These are phyloP conservation scores for Microplitis deprimator DNA, from an alignment of 2,888 invertebrate species.

Conservation along the genomic window DNA sequence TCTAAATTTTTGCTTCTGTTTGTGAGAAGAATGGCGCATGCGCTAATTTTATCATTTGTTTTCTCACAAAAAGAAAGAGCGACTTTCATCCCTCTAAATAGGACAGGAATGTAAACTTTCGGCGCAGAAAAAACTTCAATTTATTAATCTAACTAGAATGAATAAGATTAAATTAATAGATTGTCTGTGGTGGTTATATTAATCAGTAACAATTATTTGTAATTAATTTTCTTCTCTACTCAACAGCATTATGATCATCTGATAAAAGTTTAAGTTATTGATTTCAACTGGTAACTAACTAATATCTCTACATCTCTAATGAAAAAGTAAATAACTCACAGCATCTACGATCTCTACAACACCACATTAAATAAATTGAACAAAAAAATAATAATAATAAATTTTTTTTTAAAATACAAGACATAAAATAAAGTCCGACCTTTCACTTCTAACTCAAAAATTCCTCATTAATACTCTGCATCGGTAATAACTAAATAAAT, in stretches of 20 bases:
- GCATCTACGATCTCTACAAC: background rate
- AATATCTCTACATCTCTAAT: background rate
- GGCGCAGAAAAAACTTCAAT: background rate
- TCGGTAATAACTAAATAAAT: background rate
- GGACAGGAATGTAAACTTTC: no score
- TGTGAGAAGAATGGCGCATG: no score
- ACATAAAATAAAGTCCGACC: conserved; percentile 11
- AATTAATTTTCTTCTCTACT: background rate
- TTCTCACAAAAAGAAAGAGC: no score
- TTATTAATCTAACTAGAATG: background rate
- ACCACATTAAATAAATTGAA: background rate
- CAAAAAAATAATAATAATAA: conserved; percentile 17
- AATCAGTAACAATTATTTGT: background rate
- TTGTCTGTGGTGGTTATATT: background rate
- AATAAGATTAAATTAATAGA: background rate
- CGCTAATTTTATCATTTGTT: no score
- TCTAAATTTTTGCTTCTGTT: no score
- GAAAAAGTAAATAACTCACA: background rate
- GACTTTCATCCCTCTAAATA: no score
- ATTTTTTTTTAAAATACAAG: background rate
- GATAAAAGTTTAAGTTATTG: conserved; percentile 1
- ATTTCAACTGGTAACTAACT: background rate
- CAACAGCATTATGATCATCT: background rate
- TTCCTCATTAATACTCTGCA: background rate
- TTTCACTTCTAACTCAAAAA: conserved; percentile 1